Conservation (phyloP, 1,140 invertebrate genomes). For the Andricus grossulariae region DNA sequence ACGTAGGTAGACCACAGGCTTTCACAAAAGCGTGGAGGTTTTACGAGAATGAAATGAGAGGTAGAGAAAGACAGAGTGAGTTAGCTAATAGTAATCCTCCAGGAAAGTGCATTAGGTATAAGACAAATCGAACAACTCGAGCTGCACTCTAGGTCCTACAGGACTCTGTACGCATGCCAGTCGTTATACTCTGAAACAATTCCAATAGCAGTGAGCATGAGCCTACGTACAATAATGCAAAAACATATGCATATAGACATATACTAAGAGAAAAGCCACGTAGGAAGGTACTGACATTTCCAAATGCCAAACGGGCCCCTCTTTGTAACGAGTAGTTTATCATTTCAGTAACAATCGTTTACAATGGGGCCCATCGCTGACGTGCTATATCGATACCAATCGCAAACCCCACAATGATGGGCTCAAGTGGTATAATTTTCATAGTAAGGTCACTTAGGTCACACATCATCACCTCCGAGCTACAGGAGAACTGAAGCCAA, state of each 20-base stretch:
- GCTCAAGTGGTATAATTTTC: constrained; percentile 41
- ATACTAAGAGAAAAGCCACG: constrained; percentile 47
- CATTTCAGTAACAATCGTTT: constrained; percentile 52
- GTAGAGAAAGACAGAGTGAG: not conserved
- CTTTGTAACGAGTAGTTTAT: constrained; percentile 59
- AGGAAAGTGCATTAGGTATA: constrained; percentile 14
- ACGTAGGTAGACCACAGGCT: constrained; percentile 36
- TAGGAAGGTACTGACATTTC: constrained; percentile 69
- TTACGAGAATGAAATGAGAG: not conserved
- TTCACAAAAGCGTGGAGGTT: constrained; percentile 50
- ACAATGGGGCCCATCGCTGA: constrained; percentile 42
- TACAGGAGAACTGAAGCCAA: not conserved
- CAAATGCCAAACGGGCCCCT: constrained; percentile 63
- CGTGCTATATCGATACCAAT: constrained; percentile 40
- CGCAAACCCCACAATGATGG: constrained; percentile 37
- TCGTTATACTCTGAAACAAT: constrained; percentile 47
- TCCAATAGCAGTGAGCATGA: constrained; percentile 51
- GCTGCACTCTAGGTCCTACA: constrained; percentile 29
- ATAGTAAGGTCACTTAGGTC: constrained; percentile 11
- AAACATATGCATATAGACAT: not conserved
- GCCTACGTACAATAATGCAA: constrained; percentile 34
- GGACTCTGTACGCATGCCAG: constrained; percentile 31
- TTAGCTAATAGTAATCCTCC: not conserved
- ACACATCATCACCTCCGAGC: not conserved
- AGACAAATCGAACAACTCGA: constrained; percentile 23